Base-by-base conservation (phyloP, 2,888 invertebrate species). In the Proisotoma minuta region DNA sequence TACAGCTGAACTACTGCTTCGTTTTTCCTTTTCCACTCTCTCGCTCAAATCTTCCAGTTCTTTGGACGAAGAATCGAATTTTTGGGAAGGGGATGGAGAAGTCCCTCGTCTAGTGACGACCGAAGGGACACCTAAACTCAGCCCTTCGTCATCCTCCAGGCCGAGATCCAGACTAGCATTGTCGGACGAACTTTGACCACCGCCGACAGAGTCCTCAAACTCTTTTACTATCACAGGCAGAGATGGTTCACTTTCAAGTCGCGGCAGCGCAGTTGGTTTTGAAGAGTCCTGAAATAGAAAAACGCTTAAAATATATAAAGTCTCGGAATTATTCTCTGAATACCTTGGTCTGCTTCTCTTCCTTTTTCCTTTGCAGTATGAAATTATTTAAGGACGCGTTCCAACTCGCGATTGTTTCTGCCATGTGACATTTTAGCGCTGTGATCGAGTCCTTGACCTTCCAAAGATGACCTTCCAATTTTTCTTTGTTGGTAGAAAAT, bases 371-470 rank as follows among this genome's bases (percentile, higher is more conserved):
- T 76, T 72, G 81, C 24, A 72, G 68, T 12, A 77, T 60, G 79
- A 77, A 80, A 76, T 78, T 78, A 60, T 76, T 75, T 50, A 78
- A 71, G 61, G 78, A 77, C 1, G 78, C 76, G 71, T 87, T 88
- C 90, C 90, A 91, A n/a, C 79, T 79, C 24, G 82, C 83, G 12
- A 88, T 85, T 20, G 85, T 83, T 74, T 89, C 88, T 1, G 85
- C 84, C 48, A 90, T 82, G 8, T 83, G 77, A 43, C 84, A 81
- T 75, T 87, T 87, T 20, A 88, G 78, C 73, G 83, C 81, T 5
- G 84, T 81, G 26, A 87, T 78, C 0, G 82, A 81, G 75, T 88
- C 87, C 59, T 83, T 82, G 18, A 85, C 79, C 65, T 81, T 80
- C 80, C 81, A 81, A 63, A 77, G 76, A 73, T 56, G 77, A 39